Conservation (phyloP, 2,888 invertebrate species). For the Volucella zonaria region DNA sequence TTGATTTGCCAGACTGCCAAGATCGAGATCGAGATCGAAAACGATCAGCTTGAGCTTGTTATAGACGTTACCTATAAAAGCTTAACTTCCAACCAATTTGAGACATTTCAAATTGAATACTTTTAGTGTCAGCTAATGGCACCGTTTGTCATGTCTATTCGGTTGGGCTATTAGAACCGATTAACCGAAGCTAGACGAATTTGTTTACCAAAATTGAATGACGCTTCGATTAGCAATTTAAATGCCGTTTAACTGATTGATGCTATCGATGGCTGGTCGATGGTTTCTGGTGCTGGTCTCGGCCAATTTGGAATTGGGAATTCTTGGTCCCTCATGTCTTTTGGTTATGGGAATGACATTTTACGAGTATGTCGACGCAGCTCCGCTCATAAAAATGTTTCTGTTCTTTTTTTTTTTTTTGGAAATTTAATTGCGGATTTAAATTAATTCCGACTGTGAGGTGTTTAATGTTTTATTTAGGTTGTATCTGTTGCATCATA, state of each 20-base stretch:
- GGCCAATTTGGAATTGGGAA: not conserved
- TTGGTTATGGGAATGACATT: not conserved
- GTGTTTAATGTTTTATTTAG: conserved; percentile 30
- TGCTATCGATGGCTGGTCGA: conserved; percentile 35
- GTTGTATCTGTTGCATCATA: not conserved
- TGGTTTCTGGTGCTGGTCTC: conserved; percentile 23
- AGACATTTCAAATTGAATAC: conserved; percentile 20
- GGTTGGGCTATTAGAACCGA: conserved; percentile 36
- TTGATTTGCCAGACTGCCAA: conserved; percentile 7
- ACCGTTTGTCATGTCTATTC: conserved; percentile 48
- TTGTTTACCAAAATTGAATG: conserved; percentile 52
- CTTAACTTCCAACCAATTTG: not conserved
- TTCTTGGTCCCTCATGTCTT: not conserved
- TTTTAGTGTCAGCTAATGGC: conserved; percentile 43
- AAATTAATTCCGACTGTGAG: conserved; percentile 9
- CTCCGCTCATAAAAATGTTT: not conserved
- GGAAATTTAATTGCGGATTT: conserved; percentile 34
- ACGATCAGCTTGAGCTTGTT: conserved; percentile 4
- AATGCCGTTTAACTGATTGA: conserved; percentile 54
- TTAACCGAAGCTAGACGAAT: conserved; percentile 47
- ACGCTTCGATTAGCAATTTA: conserved; percentile 53
- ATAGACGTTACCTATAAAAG: conserved; percentile 17
- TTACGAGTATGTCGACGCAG: not conserved
- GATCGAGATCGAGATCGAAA: not conserved
- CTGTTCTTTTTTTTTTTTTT: conserved; percentile 3